Conservation (phyloP, 2,888 invertebrate genomes). For the Synergus japonicus region DNA sequence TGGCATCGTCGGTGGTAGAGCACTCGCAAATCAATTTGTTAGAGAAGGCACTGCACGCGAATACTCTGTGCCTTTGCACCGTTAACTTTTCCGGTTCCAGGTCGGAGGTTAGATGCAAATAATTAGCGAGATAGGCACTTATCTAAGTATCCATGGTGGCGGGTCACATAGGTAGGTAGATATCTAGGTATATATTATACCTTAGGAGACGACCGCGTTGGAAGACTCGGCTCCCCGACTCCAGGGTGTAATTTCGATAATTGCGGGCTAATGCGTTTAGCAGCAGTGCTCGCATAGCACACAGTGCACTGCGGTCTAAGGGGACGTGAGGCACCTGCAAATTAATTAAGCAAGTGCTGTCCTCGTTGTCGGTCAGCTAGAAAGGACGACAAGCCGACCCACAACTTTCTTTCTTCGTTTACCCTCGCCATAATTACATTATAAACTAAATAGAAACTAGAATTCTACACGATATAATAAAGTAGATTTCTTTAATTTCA, state of each 20-base stretch:
- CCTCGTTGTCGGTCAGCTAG: slow-evolving; percentile 36
- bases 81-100: slow-evolving; percentile 36
- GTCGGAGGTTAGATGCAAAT: slow-evolving; percentile 53
- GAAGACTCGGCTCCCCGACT: slow-evolving; percentile 52
- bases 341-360: slow-evolving; percentile 65
- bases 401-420: slow-evolving; percentile 9
- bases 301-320: slow-evolving; percentile 61
- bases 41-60: slow-evolving; percentile 24
- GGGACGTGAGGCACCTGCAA: slow-evolving; percentile 66
- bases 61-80: slow-evolving; percentile 2
- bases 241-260: slow-evolving; percentile 70
- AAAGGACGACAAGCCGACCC: slow-evolving; percentile 29
- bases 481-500: too few relatives aligned
- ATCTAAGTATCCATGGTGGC: slow-evolving; percentile 55
- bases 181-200: slow-evolving; percentile 44
- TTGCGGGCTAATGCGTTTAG: slow-evolving; percentile 71
- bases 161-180: slow-evolving; percentile 49
- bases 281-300: slow-evolving; percentile 56
- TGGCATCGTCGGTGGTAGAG: neutral
- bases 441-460: neutral
- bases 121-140: slow-evolving; percentile 64
- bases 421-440: neutral
- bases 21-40: slow-evolving; percentile 1
- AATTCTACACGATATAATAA: too few relatives aligned
- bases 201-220: slow-evolving; percentile 50